Conservation (phyloP, 2,797 vertebrate genomes). For the Melanotaenia maccullochi region DNA sequence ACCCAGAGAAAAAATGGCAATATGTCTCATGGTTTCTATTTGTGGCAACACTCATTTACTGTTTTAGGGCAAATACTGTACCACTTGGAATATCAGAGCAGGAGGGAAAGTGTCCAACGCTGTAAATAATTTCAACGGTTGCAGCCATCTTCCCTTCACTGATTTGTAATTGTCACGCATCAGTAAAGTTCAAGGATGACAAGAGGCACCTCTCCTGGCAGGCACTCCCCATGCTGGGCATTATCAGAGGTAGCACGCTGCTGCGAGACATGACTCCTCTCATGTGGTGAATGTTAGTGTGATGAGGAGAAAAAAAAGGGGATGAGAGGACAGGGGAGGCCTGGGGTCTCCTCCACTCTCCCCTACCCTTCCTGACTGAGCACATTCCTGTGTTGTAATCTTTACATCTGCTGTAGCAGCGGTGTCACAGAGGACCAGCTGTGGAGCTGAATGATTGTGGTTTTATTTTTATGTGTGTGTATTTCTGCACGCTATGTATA, state of each 20-base stretch:
- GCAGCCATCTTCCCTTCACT: neutral
- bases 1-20: constrained; percentile 66
- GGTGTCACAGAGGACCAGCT: constrained; percentile 40
- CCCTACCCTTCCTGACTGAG: constrained; percentile 5
- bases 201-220: constrained; percentile 43
- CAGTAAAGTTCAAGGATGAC: constrained; percentile 57
- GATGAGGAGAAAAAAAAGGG: constrained; percentile 29
- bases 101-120: constrained; percentile 29
- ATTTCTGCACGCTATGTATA: constrained; percentile 9
- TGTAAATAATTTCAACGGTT: constrained; percentile 29
- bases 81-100: constrained; percentile 55
- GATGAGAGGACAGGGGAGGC: constrained; percentile 38
- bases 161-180: constrained; percentile 12
- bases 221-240: constrained; percentile 36
- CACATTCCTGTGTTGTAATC: constrained; percentile 11
- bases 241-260: constrained; percentile 38
- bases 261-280: constrained; percentile 51
- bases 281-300: constrained; percentile 48
- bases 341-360: constrained; percentile 31
- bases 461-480: constrained; percentile 1
- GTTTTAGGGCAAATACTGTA: constrained; percentile 69
- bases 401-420: constrained; percentile 33
- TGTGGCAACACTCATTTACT: constrained; percentile 45
- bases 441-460: constrained; percentile 7
- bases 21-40: constrained; percentile 65